These are phyloP conservation scores for Subacronicta megacephala DNA, from an alignment of 2,888 invertebrate genomes.

Conservation along the genomic window DNA sequence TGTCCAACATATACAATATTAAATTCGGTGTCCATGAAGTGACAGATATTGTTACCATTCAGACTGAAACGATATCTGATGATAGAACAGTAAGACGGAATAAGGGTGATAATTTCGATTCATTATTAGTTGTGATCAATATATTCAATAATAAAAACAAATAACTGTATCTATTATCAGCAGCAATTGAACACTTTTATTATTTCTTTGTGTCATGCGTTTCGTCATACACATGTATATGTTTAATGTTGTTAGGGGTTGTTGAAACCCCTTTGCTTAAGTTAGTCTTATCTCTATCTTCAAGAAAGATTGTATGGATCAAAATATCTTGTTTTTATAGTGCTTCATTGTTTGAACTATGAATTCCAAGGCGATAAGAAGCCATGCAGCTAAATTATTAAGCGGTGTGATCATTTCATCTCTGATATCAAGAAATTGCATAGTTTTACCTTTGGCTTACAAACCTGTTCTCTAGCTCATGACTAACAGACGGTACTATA, in stretches of 20 bases:
- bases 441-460: conserved; percentile 22
- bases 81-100: no score
- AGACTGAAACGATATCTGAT: background rate
- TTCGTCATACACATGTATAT: background rate
- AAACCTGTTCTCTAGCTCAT: conserved; percentile 21
- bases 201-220: background rate
- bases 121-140: no score
- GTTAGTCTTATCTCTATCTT: conserved; percentile 63
- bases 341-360: conserved; percentile 76
- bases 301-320: conserved; percentile 64
- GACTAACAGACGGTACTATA: conserved; percentile 12
- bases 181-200: no score
- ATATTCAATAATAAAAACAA: no score
- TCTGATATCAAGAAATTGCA: conserved; percentile 34
- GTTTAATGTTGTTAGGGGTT: conserved; percentile 16
- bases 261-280: conserved; percentile 52
- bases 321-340: conserved; percentile 74
- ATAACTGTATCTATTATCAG: no score
- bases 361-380: conserved; percentile 79
- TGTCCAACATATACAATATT: no score
- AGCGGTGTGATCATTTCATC: conserved; percentile 46
- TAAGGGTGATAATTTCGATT: no score
- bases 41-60: background rate
- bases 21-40: background rate
- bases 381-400: conserved; percentile 43